Evolutionary conservation across 1,140 invertebrate genomes (phyloP).

Genomic region (Aphelenchoides besseyi): DNA sequence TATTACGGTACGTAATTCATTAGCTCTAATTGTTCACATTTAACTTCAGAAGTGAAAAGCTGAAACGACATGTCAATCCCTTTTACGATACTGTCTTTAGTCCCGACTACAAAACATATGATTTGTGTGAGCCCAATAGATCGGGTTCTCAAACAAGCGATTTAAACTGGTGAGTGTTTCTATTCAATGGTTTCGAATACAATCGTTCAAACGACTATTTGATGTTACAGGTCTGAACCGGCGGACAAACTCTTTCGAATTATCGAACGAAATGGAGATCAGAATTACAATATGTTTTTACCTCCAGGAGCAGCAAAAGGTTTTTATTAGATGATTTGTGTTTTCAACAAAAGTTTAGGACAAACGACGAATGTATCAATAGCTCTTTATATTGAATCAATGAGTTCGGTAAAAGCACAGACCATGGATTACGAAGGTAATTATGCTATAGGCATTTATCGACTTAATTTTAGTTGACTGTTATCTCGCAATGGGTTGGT

Average conservation of each 20-base stretch:
- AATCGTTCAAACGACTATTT: constrained; percentile 7
- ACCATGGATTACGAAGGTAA: constrained; percentile 53
- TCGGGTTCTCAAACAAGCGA: constrained; percentile 35
- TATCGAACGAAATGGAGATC: constrained; percentile 34
- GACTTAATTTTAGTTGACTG: constrained; percentile 61
- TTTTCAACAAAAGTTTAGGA: constrained; percentile 47
- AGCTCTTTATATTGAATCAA: constrained; percentile 60
- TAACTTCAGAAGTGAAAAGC: constrained; percentile 9
- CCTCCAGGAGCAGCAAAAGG: constrained; percentile 54
- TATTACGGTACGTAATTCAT: not conserved
- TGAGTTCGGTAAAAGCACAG: constrained; percentile 61
- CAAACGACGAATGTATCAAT: constrained; percentile 55
- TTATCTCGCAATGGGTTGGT: constrained; percentile 62
- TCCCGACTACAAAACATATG: constrained; percentile 24
- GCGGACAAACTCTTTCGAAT: constrained; percentile 54
- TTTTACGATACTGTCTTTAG: constrained; percentile 37
- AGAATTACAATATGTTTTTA: constrained; percentile 62
- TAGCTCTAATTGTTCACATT: not conserved
- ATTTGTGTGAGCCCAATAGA: constrained; percentile 38
- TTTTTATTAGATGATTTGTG: constrained; percentile 18
- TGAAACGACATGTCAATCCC: constrained; percentile 27
- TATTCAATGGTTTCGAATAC: not conserved
- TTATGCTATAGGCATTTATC: constrained; percentile 10
- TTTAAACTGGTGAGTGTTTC: constrained; percentile 37
- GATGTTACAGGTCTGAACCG: constrained; percentile 54